These are phyloP conservation scores for Maccullochella peelii DNA, from an alignment of 2,113 vertebrate species.

Conservation along the genomic window DNA sequence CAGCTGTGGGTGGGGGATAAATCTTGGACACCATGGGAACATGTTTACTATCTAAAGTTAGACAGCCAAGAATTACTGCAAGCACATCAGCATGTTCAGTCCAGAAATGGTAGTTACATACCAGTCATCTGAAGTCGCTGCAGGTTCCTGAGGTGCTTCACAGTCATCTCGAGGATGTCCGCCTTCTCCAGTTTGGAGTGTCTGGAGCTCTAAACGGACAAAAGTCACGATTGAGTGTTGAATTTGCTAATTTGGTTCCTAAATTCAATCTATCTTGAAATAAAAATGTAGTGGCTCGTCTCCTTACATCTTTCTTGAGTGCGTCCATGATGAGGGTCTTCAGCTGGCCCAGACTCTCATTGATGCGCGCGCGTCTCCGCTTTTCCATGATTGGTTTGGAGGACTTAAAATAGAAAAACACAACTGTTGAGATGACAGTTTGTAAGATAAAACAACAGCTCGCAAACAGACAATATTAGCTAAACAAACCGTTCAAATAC, in stretches of 20 bases:
- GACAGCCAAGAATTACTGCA: background rate
- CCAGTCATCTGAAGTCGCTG: slow-evolving; percentile 92
- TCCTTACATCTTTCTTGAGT: slow-evolving; percentile 94
- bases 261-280: background rate
- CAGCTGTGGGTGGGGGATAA: slow-evolving; percentile 21
- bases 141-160: slow-evolving; percentile 94
- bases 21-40: slow-evolving; percentile 18
- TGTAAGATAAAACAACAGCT: background rate
- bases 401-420: slow-evolving; percentile 76
- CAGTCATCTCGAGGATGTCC: slow-evolving; percentile 97
- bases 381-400: slow-evolving; percentile 96
- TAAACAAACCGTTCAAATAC: slow-evolving; percentile 63
- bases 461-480: background rate
- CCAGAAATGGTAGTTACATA: slow-evolving; percentile 69
- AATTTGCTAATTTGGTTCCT: background rate
- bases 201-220: slow-evolving; percentile 88
- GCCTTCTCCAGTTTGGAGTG: slow-evolving; percentile 98
- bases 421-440: background rate
- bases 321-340: slow-evolving; percentile 92
- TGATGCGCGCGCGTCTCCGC: slow-evolving; percentile 90
- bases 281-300: background rate
- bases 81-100: background rate
- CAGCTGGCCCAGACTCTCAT: slow-evolving; percentile 91
- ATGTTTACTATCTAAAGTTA: slow-evolving; percentile 47
- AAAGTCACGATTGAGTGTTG: background rate